These are phyloP conservation scores for Alouatta palliata DNA, from an alignment of 2,113 vertebrate genomes.

Conservation along the genomic window DNA sequence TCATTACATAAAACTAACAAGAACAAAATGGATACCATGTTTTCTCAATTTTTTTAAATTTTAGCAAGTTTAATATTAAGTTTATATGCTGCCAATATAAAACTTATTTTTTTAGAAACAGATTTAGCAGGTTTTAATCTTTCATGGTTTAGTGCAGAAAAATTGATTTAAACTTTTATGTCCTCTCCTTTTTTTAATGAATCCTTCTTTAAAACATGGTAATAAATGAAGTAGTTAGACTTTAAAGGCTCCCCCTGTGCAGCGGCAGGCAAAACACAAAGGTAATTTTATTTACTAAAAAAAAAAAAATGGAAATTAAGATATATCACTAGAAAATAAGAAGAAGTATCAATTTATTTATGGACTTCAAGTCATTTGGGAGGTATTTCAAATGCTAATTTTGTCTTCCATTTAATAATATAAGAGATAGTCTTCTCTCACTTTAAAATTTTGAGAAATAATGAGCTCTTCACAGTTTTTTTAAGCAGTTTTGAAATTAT, in stretches of 20 bases:
- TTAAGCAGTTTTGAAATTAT: neutral
- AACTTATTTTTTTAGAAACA: neutral
- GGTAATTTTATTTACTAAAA: neutral
- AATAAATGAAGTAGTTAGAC: neutral
- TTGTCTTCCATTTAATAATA: neutral
- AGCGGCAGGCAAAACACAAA: neutral
- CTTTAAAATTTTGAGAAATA: neutral
- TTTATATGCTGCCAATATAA: neutral
- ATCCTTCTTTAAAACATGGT: neutral
- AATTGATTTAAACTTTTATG: neutral
- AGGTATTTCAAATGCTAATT: neutral
- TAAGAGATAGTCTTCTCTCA: neutral
- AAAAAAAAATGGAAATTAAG: conserved; percentile 1
- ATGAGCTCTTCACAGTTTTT: neutral
- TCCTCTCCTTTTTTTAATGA: neutral
- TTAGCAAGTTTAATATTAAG: neutral
- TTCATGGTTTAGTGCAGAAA: neutral
- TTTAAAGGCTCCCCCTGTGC: neutral
- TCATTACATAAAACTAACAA: conserved; percentile 8
- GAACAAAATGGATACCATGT: neutral
- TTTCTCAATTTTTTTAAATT: neutral
- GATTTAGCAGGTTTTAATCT: neutral
- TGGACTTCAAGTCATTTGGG: neutral
- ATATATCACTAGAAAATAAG: neutral
- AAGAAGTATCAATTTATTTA: neutral